Base-by-base conservation (phyloP, 2,888 invertebrate genomes). In the Cremastinae sp. region DNA sequence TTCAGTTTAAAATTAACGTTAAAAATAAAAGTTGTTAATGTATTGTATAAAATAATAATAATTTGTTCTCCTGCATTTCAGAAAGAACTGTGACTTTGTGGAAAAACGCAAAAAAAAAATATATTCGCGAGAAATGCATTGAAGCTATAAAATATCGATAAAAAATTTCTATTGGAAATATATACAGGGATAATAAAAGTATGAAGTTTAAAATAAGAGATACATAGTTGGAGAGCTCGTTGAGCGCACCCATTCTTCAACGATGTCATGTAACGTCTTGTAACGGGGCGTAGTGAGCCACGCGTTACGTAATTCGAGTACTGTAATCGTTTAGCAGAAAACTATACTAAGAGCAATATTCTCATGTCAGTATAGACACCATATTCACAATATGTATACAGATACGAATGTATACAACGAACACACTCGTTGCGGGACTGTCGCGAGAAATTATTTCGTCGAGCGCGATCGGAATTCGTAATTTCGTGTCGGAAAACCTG, bases 301-400 rank as follows among this genome's bases (percentile, higher is more conserved):
- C 69, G 64, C 43, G 51, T 76, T 76, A 72, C 72, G 68, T 58
- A 72, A 76, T 51, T 4, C 28, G 36, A 18, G 65, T 64, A 73
- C 61, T 71, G 79, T 84, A 84, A 84, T 84, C 81, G 79, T 81
- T 83, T 80, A 81, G 75, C 76, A 65, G 65, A 81, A 80, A 82
- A 84, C 84, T 83, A 84, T 84, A 79, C 80, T 80, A 82, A 78
- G 80, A 81, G 79, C 78, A 73, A 79, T 68, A 74, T 78, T 78
- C 80, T 79, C 68, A 58, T 69, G 43, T 18, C 22, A 43, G 14
- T 41, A 34, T 64, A 49, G 28, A 38, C 5, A 10, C 8, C n/a
- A 36, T 8, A 51, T 18, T 18, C n/a, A 68, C 22, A 47, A 43
- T 36, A 59, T 34, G 12, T 49, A 58, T 58, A 22, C 8, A 3